Evolutionary conservation across 2,113 vertebrate genomes (phyloP).

Genomic region (Irena cyanogastra): DNA sequence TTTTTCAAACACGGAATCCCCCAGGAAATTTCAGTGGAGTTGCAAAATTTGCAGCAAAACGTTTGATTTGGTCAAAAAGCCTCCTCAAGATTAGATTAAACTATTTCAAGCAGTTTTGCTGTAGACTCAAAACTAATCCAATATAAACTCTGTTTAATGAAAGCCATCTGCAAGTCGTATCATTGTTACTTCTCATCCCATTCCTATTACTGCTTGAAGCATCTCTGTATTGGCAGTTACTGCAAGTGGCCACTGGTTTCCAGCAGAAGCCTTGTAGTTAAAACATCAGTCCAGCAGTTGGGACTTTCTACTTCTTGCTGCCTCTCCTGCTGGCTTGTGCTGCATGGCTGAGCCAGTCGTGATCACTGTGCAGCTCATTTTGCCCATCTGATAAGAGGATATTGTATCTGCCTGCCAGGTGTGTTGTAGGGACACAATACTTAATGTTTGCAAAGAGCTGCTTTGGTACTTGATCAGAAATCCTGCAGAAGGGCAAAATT

Average conservation of each 20-base stretch:
- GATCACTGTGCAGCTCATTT: neutral
- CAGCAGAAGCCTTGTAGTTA: neutral
- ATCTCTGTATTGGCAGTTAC: neutral
- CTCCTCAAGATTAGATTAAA: constrained; percentile 29
- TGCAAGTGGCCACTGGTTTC: neutral
- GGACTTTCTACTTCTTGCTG: neutral
- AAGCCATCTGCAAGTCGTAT: constrained; percentile 12
- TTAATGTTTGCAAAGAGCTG: constrained; percentile 25
- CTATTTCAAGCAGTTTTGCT: constrained; percentile 15
- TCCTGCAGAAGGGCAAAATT: neutral
- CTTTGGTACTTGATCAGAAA: neutral
- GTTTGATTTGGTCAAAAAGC: constrained; percentile 32
- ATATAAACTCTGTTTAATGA: constrained; percentile 40
- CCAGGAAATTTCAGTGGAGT: neutral
- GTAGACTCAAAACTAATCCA: neutral
- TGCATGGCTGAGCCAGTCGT: neutral
- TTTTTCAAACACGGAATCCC: neutral
- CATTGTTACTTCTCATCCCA: neutral
- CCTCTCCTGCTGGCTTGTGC: accelerated
- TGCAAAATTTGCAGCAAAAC: constrained; percentile 24
- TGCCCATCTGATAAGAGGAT: constrained; percentile 40
- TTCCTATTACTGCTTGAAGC: neutral
- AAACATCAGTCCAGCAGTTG: neutral
- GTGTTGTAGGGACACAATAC: constrained; percentile 19
- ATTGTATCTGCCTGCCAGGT: neutral